Percentiles rank a stretch among this genome's conserved stretches.
phyloP scores from a whole-genome alignment of 2,113 vertebrate species.

The Aldabrachelys gigantea region DNA sequence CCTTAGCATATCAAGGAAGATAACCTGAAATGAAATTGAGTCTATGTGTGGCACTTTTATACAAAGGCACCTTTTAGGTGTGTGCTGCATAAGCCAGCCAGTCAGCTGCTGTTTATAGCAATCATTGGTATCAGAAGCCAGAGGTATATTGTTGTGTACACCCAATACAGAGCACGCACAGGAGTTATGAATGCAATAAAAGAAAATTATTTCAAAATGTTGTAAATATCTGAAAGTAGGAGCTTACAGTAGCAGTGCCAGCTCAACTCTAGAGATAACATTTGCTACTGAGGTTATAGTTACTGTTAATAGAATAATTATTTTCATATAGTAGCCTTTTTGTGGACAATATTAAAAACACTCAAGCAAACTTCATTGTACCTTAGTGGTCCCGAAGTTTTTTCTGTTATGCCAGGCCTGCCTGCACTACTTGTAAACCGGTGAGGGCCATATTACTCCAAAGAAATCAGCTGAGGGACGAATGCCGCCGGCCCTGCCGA shows the following conservation, averaged over 20 bases:
- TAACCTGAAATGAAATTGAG: neutral
- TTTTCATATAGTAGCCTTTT: neutral
- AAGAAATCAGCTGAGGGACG: too few species aligned
- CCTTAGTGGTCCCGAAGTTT: neutral
- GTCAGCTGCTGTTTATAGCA: neutral
- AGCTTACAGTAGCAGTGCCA: neutral
- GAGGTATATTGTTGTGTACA: neutral
- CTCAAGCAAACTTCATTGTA: neutral
- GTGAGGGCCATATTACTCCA: too few species aligned
- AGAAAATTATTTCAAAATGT: fast-evolving
- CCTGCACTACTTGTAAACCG: too few species aligned
- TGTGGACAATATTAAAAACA: neutral
- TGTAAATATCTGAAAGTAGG: neutral
- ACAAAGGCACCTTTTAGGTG: neutral
- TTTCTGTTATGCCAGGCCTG: neutral
- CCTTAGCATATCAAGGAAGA: neutral
- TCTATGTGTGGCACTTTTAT: neutral
- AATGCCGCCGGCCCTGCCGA: too few species aligned
- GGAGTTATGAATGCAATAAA: neutral
- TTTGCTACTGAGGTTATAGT: neutral
- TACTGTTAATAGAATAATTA: neutral
- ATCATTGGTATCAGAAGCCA: neutral
- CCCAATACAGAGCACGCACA: neutral
- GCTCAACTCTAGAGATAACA: neutral
- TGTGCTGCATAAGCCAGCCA: neutral